phyloP scores from a whole-genome alignment of 2,113 vertebrate species.

The Lanius collurio region DNA sequence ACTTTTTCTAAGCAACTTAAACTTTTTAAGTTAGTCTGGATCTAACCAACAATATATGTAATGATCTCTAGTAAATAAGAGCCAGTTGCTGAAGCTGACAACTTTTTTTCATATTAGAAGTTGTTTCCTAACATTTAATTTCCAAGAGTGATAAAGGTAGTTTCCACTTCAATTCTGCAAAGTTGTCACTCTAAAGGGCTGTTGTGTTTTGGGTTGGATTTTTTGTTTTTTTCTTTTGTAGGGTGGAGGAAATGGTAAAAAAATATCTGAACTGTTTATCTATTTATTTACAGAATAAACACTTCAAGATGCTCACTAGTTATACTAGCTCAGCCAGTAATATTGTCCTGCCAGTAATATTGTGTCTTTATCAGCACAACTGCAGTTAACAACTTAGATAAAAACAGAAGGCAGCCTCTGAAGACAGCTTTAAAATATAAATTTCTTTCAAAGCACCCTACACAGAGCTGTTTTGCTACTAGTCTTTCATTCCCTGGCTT shows the following conservation, averaged over 20 bases:
- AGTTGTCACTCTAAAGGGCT: background rate
- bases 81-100: background rate
- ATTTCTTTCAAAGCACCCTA: background rate
- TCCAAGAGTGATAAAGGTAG: background rate
- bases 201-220: accelerated
- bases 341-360: background rate
- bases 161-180: background rate
- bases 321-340: background rate
- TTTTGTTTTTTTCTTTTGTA: background rate
- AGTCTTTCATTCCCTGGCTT: background rate
- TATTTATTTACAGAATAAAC: background rate
- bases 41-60: background rate
- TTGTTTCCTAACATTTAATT: background rate
- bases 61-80: background rate
- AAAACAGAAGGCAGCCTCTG: background rate
- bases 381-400: background rate
- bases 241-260: background rate
- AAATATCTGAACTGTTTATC: background rate
- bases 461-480: background rate
- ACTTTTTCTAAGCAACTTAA: background rate
- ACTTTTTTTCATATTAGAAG: background rate
- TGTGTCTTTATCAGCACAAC: background rate
- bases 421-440: background rate
- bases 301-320: background rate
- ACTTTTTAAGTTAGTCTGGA: background rate